Evolutionary conservation across 2,113 vertebrate genomes (phyloP).

Genomic region (Pseudonaja textilis): DNA sequence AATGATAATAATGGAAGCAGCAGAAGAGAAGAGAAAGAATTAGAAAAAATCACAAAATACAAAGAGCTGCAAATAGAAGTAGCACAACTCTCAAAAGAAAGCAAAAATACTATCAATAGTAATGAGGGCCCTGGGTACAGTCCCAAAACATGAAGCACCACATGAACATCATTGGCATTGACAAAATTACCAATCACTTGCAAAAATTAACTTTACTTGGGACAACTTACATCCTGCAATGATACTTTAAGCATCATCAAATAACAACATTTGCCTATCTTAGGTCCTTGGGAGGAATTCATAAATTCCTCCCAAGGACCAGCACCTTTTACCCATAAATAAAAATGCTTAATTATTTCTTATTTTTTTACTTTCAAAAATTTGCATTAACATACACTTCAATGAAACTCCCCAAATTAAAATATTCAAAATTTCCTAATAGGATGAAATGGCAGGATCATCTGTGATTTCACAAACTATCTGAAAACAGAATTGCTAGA

Average conservation of each 20-base stretch:
- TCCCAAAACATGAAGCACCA: background rate
- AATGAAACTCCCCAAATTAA: background rate
- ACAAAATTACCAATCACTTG: background rate
- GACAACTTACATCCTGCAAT: background rate
- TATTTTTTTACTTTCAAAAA: background rate
- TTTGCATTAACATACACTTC: background rate
- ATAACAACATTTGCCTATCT: background rate
- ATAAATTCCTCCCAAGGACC: no score
- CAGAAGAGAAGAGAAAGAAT: background rate
- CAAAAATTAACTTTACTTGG: background rate
- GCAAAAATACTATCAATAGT: background rate
- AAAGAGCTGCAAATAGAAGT: background rate
- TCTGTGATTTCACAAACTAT: background rate
- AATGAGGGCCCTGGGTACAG: background rate
- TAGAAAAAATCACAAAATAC: background rate
- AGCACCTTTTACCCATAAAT: no score
- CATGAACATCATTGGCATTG: background rate
- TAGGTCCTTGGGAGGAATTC: background rate
- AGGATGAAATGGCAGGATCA: background rate
- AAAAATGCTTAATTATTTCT: background rate
- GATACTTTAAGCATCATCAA: background rate
- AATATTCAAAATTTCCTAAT: background rate
- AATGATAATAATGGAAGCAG: background rate
- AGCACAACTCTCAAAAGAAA: background rate
- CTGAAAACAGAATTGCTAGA: slow-evolving; percentile 9